These are phyloP conservation scores for Calliphora vicina DNA, from an alignment of 1,140 invertebrate species.

Conservation along the genomic window DNA sequence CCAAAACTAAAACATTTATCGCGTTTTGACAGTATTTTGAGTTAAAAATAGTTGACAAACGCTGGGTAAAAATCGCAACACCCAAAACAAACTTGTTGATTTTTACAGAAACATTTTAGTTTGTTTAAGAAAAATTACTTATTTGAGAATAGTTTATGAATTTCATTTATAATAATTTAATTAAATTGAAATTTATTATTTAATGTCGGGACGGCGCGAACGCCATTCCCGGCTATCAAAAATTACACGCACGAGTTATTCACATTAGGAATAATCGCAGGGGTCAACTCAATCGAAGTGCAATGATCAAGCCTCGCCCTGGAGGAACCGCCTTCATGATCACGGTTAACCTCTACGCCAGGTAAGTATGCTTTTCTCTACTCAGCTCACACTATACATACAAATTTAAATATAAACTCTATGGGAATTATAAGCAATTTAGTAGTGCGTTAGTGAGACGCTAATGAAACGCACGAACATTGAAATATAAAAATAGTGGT, in stretches of 20 bases:
- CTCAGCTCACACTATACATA: neutral
- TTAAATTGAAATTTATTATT: conserved; percentile 19
- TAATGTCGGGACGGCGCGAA: conserved; percentile 42
- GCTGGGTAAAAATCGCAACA: too few species aligned
- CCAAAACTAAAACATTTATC: too few species aligned
- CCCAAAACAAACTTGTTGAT: too few species aligned
- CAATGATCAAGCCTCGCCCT: conserved; percentile 65
- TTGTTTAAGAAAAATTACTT: too few species aligned
- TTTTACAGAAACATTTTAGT: too few species aligned
- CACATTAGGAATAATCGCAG: conserved; percentile 47
- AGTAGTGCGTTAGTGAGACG: neutral
- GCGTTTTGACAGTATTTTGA: too few species aligned
- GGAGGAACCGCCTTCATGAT: conserved; percentile 71
- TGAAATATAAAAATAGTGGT: too few species aligned
- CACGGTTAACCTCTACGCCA: conserved; percentile 67
- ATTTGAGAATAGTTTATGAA: too few species aligned
- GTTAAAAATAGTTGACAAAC: too few species aligned
- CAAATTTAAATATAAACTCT: conserved; percentile 22
- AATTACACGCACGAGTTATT: conserved; percentile 43
- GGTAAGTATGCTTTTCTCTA: conserved; percentile 62
- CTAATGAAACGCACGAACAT: neutral
- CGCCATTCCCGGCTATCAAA: conserved; percentile 45
- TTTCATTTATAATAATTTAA: too few species aligned
- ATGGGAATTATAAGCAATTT: conserved; percentile 45
- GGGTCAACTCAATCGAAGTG: conserved; percentile 53